Conservation (phyloP, 2,113 vertebrate species). For the Melierax canorus region DNA sequence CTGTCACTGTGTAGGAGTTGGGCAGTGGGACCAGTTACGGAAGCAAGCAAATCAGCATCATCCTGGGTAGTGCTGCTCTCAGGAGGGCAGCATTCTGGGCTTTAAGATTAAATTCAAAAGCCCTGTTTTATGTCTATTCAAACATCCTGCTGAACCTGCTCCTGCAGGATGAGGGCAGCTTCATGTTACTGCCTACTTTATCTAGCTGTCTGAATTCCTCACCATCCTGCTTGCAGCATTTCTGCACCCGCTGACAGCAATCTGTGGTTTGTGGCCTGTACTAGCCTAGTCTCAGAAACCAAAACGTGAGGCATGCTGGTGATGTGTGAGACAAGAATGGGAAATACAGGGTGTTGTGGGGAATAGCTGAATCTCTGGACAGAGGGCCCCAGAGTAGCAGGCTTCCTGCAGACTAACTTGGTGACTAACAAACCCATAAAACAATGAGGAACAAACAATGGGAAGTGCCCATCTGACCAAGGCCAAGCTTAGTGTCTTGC, state of each 20-base stretch:
- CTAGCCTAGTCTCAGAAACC: neutral
- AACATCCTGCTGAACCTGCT: neutral
- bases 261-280: neutral
- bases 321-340: neutral
- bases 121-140: neutral
- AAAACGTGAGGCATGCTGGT: neutral
- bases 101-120: neutral
- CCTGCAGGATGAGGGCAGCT: neutral
- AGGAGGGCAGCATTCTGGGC: neutral
- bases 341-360: neutral
- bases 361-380: neutral
- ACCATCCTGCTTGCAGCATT: neutral
- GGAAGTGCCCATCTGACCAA: neutral
- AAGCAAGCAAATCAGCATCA: neutral
- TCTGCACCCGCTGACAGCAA: neutral
- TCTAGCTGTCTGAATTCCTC: neutral
- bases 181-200: neutral
- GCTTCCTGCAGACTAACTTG: neutral
- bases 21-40: rapidly evolving
- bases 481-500: neutral
- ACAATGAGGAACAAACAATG: neutral
- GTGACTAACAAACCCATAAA: conserved; percentile 8
- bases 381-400: neutral
- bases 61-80: neutral
- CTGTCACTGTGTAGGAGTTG: neutral